These are phyloP conservation scores for Heliconius charithonia DNA, from an alignment of 2,888 invertebrate genomes.

Conservation along the genomic window DNA sequence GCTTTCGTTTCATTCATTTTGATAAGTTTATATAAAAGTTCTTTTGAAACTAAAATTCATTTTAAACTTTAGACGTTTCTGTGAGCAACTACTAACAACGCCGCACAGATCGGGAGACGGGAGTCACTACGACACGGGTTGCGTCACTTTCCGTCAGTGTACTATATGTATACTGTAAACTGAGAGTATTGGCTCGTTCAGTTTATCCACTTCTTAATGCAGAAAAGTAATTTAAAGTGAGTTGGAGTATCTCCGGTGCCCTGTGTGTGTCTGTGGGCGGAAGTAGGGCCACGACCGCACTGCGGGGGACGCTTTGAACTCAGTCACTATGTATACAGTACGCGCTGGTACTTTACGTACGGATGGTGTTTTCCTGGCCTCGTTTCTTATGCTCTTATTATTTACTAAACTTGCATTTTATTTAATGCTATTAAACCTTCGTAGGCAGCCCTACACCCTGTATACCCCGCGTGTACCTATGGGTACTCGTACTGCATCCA, in stretches of 20 bases:
- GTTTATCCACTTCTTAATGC: background rate
- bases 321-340: no score
- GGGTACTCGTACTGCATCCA: background rate
- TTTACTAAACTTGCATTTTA: background rate
- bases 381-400: background rate
- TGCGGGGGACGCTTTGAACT: background rate
- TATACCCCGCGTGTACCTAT: no score
- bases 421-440: background rate
- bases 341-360: background rate
- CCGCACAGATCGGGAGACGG: background rate
- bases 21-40: slow-evolving; percentile 9
- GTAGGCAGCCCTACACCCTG: background rate
- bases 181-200: background rate
- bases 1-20: slow-evolving; percentile 3
- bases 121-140: no score
- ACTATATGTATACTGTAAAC: no score
- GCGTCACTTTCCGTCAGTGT: no score
- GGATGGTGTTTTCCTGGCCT: no score
- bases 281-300: slow-evolving; percentile 13
- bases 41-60: background rate
- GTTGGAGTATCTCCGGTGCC: background rate
- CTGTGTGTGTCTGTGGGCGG: background rate
- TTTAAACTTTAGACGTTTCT: background rate
- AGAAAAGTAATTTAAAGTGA: slow-evolving; percentile 1
- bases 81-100: background rate